Base-by-base conservation (phyloP, 2,888 invertebrate genomes). In the Phanerotoma sp. region DNA sequence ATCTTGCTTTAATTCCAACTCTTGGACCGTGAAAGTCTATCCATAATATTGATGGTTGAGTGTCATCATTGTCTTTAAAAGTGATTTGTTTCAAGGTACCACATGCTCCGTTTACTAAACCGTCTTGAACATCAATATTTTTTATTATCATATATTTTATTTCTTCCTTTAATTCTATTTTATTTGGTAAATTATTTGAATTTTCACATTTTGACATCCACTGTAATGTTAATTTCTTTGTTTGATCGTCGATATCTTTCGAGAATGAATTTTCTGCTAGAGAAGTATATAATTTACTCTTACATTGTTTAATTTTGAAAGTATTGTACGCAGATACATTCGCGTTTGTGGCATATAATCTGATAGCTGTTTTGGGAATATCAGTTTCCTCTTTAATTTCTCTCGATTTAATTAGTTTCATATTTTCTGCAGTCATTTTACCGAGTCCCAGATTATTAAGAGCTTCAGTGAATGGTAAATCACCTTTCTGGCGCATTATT, bases 401-500 rank as follows among this genome's bases (percentile, higher is more conserved):
- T 4, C 37, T 38, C 5, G 37, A 38, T 38, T 38, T 13, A 16
- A 38, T 16, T 9, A 38, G 16, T 16, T 38, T 38, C 10, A 38
- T 16, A 6, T 38, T 11, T 7, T 38, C 18, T 9, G 15, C 10
- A 1, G 18, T 18, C 10, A 38, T 1, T 18, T 4, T 38, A 9
- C 38, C 38, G 3, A 16, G 15, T 7, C 64, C 66, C 40, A 67
- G 47, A 50, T 68, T 57, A 46, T 69, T 70, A 10, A 71, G 49
- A 9, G 66, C 64, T 41, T 51, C 40, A 10, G 63, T 62, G 51
- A 69, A 72, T 15, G 9, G 20, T 44, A 46, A 25, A 25, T 69
- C 67, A 49, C 63, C 59, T 64, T 63, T 65, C 60, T 70, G 70
- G 46, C 69, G 51, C 67, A 70, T 69, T 20, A 69, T 63, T 58